Evolutionary conservation across 2,888 invertebrate species (phyloP), one percentile per base, ranked within the genome.

Genomic region (Mesorhabditis spiculigera): DNA sequence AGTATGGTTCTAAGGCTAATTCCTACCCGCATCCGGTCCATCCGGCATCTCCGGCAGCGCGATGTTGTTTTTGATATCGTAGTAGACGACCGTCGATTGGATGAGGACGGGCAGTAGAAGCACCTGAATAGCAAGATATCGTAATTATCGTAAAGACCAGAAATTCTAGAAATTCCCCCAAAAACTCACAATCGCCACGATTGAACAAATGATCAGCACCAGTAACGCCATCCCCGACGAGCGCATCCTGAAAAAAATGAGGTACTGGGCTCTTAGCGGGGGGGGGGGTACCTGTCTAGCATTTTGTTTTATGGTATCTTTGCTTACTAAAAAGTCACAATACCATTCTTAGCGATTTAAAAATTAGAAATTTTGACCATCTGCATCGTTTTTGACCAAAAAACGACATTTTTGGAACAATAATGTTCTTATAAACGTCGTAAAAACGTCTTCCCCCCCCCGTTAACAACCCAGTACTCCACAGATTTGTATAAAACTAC

Each of bases 61-160:
- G n/a, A 10, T 28, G 13, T 63, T 28, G 28, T 63, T 8, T 16
- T 16, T n/a, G n/a, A 50, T n/a, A 50, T 50, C 58, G n/a, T 50
- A 50, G n/a, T 80, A 77, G 28, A 77, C 69, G 10, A 84, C 84
- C 13, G 76, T 75, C 5, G 84, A 78, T 63, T 83, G 73, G 28
- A 72, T 73, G 6, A 84, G 71, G 4, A 84, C 85, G 0, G 84
- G 84, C 5, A 82, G 75, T 0, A 84, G 77, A 10, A 84, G 78
- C 8, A 84, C 75, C 10, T 50, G 58, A n/a, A 77, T 82, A n/a
- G 84, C 83, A 5, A 84, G 71, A 5, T 76, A 16, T 13, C 8
- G n/a, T 50, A 3, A 50, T 68, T 58, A n/a, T n/a, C n/a, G n/a
- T n/a, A n/a, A n/a, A 10, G 45, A 67, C 45, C 13, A 66, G 45